Conservation (phyloP, 2,888 invertebrate species). For the Hirtodrosophila confusa region DNA sequence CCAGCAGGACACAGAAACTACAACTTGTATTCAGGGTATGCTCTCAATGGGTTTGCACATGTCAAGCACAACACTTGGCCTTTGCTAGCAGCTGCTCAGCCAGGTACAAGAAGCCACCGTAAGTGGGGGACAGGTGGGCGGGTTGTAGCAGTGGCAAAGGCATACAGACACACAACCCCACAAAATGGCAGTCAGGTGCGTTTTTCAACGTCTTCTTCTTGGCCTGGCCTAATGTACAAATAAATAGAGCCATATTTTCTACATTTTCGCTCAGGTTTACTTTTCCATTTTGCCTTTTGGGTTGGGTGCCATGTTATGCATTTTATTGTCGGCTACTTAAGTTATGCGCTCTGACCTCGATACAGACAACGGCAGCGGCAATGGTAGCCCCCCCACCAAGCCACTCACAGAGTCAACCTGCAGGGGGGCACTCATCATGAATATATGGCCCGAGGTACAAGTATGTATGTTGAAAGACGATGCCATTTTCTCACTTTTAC, state of each 20-base stretch:
- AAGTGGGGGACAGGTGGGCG: background rate
- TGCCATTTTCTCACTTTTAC: slow-evolving; percentile 33
- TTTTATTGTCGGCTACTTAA: slow-evolving; percentile 81
- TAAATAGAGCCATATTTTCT: slow-evolving; percentile 74
- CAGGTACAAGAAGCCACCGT: slow-evolving; percentile 48
- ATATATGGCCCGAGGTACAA: slow-evolving; percentile 46
- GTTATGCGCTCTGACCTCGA: slow-evolving; percentile 78
- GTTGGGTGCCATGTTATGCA: slow-evolving; percentile 66
- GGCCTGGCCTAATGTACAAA: slow-evolving; percentile 71
- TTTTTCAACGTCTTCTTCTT: slow-evolving; percentile 44
- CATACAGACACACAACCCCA: slow-evolving; percentile 5
- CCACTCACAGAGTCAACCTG: slow-evolving; percentile 5
- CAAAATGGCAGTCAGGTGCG: slow-evolving; percentile 30
- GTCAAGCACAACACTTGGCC: slow-evolving; percentile 77
- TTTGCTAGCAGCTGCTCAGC: slow-evolving; percentile 66
- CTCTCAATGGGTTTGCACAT: slow-evolving; percentile 55
- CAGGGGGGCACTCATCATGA: slow-evolving; percentile 46
- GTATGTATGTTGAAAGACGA: slow-evolving; percentile 30
- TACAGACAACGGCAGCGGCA: slow-evolving; percentile 51
- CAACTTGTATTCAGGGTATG: slow-evolving; percentile 38
- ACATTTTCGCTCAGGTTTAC: slow-evolving; percentile 62
- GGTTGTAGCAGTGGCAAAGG: slow-evolving; percentile 1
- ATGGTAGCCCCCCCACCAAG: background rate
- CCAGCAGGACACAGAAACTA: slow-evolving; percentile 51
- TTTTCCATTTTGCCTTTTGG: slow-evolving; percentile 40